Evolutionary conservation across 2,797 vertebrate species (phyloP).

Genomic region (Cyprinella venusta): DNA sequence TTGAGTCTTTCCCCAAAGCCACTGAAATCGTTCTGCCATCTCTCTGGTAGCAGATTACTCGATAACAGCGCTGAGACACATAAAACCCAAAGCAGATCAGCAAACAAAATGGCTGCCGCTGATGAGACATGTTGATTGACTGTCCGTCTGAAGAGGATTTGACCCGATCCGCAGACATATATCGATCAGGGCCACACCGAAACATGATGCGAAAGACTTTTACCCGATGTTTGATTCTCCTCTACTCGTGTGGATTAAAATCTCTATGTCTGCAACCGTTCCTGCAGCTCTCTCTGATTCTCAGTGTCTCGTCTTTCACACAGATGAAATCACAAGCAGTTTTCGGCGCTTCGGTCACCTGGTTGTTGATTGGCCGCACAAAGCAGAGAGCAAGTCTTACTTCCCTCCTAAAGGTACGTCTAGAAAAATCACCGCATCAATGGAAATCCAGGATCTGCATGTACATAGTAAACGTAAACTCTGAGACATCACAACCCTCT

Average conservation of each 20-base stretch:
- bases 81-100: neutral
- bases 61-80: conserved; percentile 5
- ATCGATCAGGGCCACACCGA: neutral
- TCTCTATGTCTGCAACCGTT: neutral
- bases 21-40: neutral
- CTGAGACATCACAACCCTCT: neutral
- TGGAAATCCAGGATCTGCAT: neutral
- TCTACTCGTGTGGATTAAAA: neutral
- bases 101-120: conserved; percentile 14
- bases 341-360: conserved; percentile 97
- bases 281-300: neutral
- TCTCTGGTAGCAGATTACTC: neutral
- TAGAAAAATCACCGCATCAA: neutral
- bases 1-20: neutral
- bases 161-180: neutral
- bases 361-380: conserved; percentile 99
- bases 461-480: neutral
- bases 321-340: conserved; percentile 98
- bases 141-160: neutral
- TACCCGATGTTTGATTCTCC: neutral
- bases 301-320: conserved; percentile 35
- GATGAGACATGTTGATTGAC: neutral
- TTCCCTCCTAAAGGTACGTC: conserved; percentile 98
- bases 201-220: neutral
- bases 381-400: conserved; percentile 99